These are phyloP conservation scores for Ficedula albicollis DNA, from an alignment of 2,797 vertebrate species.

Conservation along the genomic window DNA sequence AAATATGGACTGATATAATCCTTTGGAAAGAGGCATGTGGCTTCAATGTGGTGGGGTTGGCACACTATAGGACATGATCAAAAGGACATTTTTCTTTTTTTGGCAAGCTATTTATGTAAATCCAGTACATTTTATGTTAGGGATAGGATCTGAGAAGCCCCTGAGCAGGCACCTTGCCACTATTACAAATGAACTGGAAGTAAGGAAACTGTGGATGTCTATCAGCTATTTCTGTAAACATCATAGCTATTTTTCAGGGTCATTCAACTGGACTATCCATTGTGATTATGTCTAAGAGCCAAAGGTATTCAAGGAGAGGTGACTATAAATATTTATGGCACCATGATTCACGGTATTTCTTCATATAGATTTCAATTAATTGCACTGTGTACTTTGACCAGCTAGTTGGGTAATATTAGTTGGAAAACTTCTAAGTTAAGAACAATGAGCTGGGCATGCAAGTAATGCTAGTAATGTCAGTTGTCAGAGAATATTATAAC, in stretches of 20 bases:
- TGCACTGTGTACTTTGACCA: neutral
- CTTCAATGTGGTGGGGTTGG: conserved; percentile 15
- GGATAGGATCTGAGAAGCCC: neutral
- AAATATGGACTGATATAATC: conserved; percentile 42
- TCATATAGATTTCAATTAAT: neutral
- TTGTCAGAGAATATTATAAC: neutral
- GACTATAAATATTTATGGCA: neutral
- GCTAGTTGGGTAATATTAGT: neutral
- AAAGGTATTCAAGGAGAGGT: neutral
- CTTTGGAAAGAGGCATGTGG: conserved; percentile 41
- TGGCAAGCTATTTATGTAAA: neutral
- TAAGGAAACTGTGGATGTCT: neutral
- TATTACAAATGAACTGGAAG: neutral
- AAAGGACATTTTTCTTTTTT: neutral
- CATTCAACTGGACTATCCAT: neutral
- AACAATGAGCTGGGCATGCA: neutral
- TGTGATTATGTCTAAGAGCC: neutral
- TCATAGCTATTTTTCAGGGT: neutral
- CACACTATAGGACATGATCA: neutral
- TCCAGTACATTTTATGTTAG: neutral
- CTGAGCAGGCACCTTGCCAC: neutral
- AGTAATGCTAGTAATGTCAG: neutral
- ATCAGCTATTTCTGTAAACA: neutral
- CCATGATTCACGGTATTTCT: neutral
- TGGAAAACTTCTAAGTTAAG: neutral